Evolutionary conservation across 2,888 invertebrate genomes (phyloP).

Genomic region (Nomada fucata): DNA sequence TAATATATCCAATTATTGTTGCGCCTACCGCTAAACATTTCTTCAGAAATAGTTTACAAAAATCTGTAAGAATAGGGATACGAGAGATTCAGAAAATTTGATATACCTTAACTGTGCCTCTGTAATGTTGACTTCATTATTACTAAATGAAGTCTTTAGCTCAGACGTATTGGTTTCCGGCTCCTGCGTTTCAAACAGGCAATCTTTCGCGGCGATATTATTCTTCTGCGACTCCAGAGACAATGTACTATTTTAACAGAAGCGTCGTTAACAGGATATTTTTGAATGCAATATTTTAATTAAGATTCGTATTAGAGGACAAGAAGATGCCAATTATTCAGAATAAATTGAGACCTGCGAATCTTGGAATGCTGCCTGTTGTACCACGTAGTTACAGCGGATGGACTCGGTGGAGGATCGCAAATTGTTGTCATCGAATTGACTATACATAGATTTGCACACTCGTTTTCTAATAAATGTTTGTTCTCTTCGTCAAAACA

Average conservation of each 20-base stretch:
- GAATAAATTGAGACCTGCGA: constrained; percentile 47
- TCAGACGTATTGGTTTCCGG: constrained; percentile 28
- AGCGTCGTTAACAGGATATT: neutral
- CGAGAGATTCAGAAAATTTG: constrained; percentile 15
- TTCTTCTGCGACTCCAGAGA: constrained; percentile 38
- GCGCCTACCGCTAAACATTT: constrained; percentile 27
- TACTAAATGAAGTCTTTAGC: constrained; percentile 28
- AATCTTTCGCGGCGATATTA: constrained; percentile 38
- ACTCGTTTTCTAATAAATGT: constrained; percentile 51
- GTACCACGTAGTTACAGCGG: constrained; percentile 69
- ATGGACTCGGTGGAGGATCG: constrained; percentile 55
- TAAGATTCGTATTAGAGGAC: neutral
- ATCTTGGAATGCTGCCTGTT: constrained; percentile 59
- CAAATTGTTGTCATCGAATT: constrained; percentile 52
- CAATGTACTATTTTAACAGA: constrained; percentile 35
- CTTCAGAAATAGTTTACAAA: constrained; percentile 38
- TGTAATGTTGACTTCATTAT: constrained; percentile 50
- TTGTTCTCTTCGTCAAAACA: constrained; percentile 42
- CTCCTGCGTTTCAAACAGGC: constrained; percentile 24
- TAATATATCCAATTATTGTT: constrained; percentile 36
- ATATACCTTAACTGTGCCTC: constrained; percentile 51
- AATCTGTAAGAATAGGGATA: constrained; percentile 27
- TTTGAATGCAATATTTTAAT: neutral
- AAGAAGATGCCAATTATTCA: neutral
- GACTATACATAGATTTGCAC: constrained; percentile 18